Percentiles rank a stretch among this genome's conserved stretches.
These are phyloP conservation scores for Tetragonisca angustula DNA, from an alignment of 2,888 invertebrate species.

Conservation along the genomic window DNA sequence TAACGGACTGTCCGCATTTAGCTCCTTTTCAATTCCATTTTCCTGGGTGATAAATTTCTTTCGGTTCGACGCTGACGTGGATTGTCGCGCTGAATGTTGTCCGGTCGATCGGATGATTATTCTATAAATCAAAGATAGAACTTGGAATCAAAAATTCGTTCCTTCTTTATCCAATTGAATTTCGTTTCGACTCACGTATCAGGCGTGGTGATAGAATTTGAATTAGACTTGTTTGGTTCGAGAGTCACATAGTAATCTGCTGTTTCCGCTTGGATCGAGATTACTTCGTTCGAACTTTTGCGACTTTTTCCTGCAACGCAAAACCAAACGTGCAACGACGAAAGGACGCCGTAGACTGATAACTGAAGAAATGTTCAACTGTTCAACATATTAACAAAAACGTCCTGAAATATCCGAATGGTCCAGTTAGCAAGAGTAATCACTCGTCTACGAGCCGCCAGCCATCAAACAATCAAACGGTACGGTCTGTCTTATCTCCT, in stretches of 20 bases:
- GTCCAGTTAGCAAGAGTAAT: neutral
- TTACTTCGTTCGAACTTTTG: too few relatives aligned
- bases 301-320: too few relatives aligned
- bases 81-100: neutral
- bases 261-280: too few relatives aligned
- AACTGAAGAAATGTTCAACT: too few relatives aligned
- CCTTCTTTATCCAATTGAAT: neutral
- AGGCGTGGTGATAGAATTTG: too few relatives aligned
- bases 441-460: neutral
- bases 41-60: conserved; percentile 2
- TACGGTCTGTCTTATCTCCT: neutral
- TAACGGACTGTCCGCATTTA: conserved; percentile 35
- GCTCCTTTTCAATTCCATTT: conserved; percentile 32
- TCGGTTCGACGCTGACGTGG: neutral
- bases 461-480: neutral
- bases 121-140: neutral
- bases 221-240: too few relatives aligned
- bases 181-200: too few relatives aligned
- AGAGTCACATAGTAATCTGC: too few relatives aligned
- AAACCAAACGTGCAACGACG: too few relatives aligned
- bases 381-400: neutral
- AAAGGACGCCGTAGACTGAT: too few relatives aligned
- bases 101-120: neutral
- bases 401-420: neutral
- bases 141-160: neutral